Conservation (phyloP, 2,113 vertebrate genomes). For the Phasianus colchicus region DNA sequence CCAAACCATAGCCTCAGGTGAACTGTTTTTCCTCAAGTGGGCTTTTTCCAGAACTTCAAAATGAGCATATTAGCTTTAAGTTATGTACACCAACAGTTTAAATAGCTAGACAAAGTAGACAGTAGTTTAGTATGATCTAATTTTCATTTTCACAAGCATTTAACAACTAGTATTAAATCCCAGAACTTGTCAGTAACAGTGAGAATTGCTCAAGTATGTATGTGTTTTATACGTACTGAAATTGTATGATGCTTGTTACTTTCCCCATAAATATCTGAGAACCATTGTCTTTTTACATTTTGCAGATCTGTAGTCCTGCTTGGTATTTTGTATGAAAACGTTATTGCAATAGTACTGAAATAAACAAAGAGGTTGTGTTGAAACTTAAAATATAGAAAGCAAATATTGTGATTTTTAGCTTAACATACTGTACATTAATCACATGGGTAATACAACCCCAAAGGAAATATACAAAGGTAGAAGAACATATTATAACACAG, state of each 20-base stretch:
- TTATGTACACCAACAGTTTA: background rate
- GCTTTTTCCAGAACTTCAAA: background rate
- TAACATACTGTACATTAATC: background rate
- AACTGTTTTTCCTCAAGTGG: background rate
- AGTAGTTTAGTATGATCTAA: background rate
- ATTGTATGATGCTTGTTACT: background rate
- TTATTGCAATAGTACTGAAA: background rate
- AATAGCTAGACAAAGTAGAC: background rate
- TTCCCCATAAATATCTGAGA: background rate
- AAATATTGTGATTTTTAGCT: background rate
- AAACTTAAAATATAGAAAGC: background rate
- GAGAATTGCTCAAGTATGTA: background rate
- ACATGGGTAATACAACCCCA: background rate
- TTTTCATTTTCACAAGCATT: background rate
- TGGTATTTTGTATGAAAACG: background rate
- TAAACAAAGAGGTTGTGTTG: background rate
- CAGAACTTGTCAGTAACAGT: background rate
- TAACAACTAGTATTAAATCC: background rate
- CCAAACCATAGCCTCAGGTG: background rate
- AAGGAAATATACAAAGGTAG: background rate
- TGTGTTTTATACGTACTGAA: background rate
- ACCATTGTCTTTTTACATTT: background rate
- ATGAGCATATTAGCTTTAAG: background rate
- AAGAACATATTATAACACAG: background rate
- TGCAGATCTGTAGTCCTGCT: accelerated